A percentile compares a stretch with the other conserved stretches of the same genome.
Evolutionary conservation across 2,113 vertebrate genomes (phyloP).

Genomic region (Caracal caracal): DNA sequence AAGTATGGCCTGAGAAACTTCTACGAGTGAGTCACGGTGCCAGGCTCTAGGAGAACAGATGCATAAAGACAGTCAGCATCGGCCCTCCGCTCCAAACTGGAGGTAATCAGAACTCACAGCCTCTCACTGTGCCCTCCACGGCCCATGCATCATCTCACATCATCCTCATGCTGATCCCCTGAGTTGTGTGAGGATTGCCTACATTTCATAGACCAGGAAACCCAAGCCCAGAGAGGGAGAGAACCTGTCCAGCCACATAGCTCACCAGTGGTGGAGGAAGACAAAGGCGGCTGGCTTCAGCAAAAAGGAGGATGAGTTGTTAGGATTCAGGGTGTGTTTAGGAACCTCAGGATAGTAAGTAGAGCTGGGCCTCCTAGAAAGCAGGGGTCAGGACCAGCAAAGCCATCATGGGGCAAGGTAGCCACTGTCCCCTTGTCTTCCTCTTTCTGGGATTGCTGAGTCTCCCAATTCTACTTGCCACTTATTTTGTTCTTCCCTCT

Average conservation of each 20-base stretch:
- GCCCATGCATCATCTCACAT: not conserved
- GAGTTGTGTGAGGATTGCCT: not conserved
- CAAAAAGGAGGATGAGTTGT: not conserved
- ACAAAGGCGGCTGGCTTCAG: not conserved
- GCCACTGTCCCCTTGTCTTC: not conserved
- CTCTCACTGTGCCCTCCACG: rapidly evolving
- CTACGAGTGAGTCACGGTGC: not conserved
- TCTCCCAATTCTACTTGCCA: not conserved
- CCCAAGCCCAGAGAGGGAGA: not conserved
- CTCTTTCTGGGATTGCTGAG: not conserved
- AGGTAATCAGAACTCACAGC: not conserved
- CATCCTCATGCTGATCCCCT: not conserved
- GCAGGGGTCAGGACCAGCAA: not conserved
- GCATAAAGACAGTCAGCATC: not conserved
- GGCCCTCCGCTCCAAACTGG: not conserved
- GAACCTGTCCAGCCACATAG: not conserved
- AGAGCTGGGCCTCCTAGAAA: not conserved
- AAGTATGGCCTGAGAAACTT: not conserved
- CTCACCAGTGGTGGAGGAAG: not conserved
- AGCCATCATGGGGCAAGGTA: not conserved
- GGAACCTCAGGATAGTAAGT: not conserved
- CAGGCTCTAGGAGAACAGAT: not conserved
- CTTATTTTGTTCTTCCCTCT: conserved; percentile 8
- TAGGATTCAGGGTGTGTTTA: not conserved
- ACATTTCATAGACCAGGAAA: not conserved